A percentile compares a stretch with the other conserved stretches of the same genome.
phyloP scores from a whole-genome alignment of 2,113 vertebrate genomes.

The Ceyx melanurus region DNA sequence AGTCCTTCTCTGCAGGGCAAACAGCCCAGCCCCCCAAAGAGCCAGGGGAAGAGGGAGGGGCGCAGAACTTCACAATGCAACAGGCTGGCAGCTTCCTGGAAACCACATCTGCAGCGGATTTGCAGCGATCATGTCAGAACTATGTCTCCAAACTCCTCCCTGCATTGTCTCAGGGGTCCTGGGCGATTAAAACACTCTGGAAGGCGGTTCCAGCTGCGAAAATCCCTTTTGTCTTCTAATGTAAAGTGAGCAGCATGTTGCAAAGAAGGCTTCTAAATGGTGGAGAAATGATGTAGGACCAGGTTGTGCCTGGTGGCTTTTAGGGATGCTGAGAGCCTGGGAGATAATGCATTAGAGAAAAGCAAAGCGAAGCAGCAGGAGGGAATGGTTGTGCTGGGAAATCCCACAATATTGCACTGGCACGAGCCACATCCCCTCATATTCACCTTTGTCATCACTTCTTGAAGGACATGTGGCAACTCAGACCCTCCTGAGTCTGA shows the following conservation, averaged over 20 bases:
- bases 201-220: slow-evolving; percentile 18
- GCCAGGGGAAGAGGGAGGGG: slow-evolving; percentile 11
- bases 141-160: slow-evolving; percentile 57
- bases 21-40: background rate
- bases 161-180: slow-evolving; percentile 41
- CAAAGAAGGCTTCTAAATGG: background rate
- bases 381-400: background rate
- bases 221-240: slow-evolving; percentile 14
- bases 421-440: accelerated
- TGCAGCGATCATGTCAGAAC: slow-evolving; percentile 30
- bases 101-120: slow-evolving; percentile 58
- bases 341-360: background rate
- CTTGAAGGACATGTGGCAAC: background rate
- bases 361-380: background rate
- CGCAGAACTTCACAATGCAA: background rate
- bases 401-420: background rate
- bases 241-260: background rate
- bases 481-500: background rate
- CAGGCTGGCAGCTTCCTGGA: slow-evolving; percentile 20
- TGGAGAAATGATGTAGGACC: background rate
- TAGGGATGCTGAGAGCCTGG: background rate
- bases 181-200: slow-evolving; percentile 10
- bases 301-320: background rate
- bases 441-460: accelerated
- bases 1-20: background rate